Percentiles rank a stretch among this genome's conserved stretches.
Conservation (phyloP, 2,888 invertebrate genomes). For the Oscheius onirici region DNA sequence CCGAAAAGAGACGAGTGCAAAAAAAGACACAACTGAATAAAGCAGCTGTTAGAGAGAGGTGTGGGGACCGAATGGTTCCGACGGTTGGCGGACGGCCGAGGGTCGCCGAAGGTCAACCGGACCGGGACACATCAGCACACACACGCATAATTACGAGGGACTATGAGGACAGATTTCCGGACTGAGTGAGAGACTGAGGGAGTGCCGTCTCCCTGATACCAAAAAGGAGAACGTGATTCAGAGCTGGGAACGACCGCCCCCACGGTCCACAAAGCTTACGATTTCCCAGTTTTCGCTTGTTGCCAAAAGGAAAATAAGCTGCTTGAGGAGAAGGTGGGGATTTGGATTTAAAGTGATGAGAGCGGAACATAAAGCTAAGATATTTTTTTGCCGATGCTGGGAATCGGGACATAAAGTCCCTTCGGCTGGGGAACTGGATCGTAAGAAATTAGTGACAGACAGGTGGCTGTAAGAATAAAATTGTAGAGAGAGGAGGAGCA, state of each 20-base stretch:
- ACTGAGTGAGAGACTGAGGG: constrained; percentile 10
- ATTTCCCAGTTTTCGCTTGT: too few species aligned
- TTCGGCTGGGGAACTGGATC: too few species aligned
- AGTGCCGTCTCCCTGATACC: neutral
- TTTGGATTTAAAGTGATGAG: too few species aligned
- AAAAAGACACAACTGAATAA: neutral
- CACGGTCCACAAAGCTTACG: neutral
- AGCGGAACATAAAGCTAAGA: too few species aligned
- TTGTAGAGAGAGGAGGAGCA: too few species aligned
- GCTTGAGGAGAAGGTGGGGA: too few species aligned
- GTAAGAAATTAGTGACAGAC: too few species aligned
- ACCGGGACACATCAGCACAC: constrained; percentile 9
- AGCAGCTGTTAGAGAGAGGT: constrained; percentile 1
- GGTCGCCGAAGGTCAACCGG: constrained; percentile 34
- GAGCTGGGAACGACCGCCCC: constrained; percentile 3
- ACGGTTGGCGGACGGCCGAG: constrained; percentile 9
- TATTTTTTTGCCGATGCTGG: too few species aligned
- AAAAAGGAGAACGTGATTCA: constrained; percentile 16
- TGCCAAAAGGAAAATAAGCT: too few species aligned
- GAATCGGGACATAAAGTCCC: too few species aligned
- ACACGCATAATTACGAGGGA: constrained; percentile 23
- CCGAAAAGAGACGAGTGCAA: constrained; percentile 5
- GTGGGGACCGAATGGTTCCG: constrained; percentile 22
- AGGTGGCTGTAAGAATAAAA: too few species aligned
- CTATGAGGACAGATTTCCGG: constrained; percentile 2